Percentiles rank a stretch among this genome's conserved stretches.
phyloP scores from a whole-genome alignment of 2,113 vertebrate species.

The Sinocyclocheilus anshuiensis region DNA sequence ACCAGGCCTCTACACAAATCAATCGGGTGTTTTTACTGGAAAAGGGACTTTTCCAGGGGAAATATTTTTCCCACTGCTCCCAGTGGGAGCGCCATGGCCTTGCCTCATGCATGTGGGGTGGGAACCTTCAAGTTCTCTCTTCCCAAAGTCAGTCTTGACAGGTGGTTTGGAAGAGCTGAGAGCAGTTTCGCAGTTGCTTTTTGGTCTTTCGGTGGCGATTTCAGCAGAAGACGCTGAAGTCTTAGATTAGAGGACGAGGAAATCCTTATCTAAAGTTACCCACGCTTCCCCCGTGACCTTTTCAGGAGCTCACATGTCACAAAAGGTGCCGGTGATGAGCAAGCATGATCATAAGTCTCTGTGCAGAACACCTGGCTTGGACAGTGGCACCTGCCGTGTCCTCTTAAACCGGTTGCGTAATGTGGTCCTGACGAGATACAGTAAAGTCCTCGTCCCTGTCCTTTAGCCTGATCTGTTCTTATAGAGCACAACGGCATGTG shows the following conservation, averaged over 20 bases:
- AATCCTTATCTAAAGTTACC: neutral
- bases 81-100: slow-evolving; percentile 2
- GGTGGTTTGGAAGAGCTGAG: slow-evolving; percentile 13
- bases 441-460: slow-evolving; percentile 18
- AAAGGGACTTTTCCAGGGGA: slow-evolving; percentile 38
- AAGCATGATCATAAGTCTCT: slow-evolving; percentile 20
- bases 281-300: slow-evolving; percentile 35
- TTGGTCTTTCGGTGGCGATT: neutral
- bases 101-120: slow-evolving; percentile 39
- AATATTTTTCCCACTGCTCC: slow-evolving; percentile 41
- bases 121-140: slow-evolving; percentile 39
- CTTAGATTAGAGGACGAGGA: neutral
- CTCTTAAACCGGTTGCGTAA: slow-evolving; percentile 51
- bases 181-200: neutral
- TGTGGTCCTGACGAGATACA: neutral
- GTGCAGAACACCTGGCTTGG: slow-evolving; percentile 26
- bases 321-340: slow-evolving; percentile 9
- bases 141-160: slow-evolving; percentile 43
- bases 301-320: slow-evolving; percentile 36
- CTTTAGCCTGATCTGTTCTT: slow-evolving; percentile 24
- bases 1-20: neutral
- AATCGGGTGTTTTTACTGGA: slow-evolving; percentile 16
- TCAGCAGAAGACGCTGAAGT: neutral
- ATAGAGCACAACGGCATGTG: slow-evolving; percentile 20
- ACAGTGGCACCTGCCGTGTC: neutral